Percentiles rank a stretch among this genome's conserved stretches.
These are phyloP conservation scores for Xerus inauris DNA, from an alignment of 2,113 vertebrate genomes.

Conservation along the genomic window DNA sequence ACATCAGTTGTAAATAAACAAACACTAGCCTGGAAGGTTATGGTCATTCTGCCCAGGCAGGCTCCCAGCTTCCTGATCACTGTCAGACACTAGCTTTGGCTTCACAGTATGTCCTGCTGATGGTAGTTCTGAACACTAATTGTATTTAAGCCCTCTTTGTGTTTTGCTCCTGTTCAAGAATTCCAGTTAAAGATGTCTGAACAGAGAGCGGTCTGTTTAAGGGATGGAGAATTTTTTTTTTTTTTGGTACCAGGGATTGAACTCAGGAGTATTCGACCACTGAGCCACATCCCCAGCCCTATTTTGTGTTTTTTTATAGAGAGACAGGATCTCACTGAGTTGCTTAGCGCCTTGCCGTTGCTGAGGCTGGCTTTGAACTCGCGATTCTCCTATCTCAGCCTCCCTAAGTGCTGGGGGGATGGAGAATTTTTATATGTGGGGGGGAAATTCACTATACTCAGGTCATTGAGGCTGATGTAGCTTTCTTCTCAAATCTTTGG, in stretches of 20 bases:
- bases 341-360: too few relatives aligned
- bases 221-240: not conserved
- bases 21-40: slow-evolving; percentile 50
- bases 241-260: too few relatives aligned
- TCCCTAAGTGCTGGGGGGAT: too few relatives aligned
- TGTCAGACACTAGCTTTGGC: slow-evolving; percentile 50
- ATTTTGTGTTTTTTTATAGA: too few relatives aligned
- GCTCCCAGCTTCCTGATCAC: slow-evolving; percentile 54
- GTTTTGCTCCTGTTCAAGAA: slow-evolving; percentile 12
- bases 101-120: not conserved
- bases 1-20: slow-evolving; percentile 78
- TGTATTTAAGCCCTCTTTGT: slow-evolving; percentile 7
- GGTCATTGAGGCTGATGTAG: not conserved
- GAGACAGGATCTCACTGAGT: too few relatives aligned
- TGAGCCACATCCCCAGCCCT: too few relatives aligned
- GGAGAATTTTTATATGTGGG: not conserved
- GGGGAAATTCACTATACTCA: not conserved
- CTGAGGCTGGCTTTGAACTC: too few relatives aligned
- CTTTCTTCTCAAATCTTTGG: slow-evolving; percentile 50
- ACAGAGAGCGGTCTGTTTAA: not conserved
- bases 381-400: too few relatives aligned
- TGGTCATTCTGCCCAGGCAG: slow-evolving; percentile 68
- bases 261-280: too few relatives aligned
- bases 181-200: slow-evolving; percentile 34
- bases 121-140: not conserved